phyloP scores from a whole-genome alignment of 2,888 invertebrate species.

The Alloscopus bannaensis region DNA sequence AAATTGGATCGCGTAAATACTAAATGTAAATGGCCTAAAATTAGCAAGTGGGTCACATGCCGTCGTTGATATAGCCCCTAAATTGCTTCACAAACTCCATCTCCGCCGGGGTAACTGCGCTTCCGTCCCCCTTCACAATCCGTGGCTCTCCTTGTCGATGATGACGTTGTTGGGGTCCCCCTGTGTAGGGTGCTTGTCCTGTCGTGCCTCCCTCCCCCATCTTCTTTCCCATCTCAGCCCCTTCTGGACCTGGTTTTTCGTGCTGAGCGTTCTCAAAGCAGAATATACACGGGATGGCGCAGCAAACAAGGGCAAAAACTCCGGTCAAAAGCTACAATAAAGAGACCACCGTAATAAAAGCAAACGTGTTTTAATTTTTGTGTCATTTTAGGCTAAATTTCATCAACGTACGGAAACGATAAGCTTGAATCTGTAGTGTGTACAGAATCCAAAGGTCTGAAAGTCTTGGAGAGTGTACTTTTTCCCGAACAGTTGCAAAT shows the following conservation, averaged over 20 bases:
- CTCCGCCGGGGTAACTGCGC: neutral
- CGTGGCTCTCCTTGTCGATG: neutral
- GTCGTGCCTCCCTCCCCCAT: too few species aligned
- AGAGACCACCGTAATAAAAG: neutral
- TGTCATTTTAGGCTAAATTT: neutral
- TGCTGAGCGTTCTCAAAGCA: slow-evolving; percentile 1
- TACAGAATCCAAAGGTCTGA: slow-evolving; percentile 38
- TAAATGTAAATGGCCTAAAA: too few species aligned
- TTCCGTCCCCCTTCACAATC: neutral
- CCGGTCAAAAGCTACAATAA: slow-evolving; percentile 17
- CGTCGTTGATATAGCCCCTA: neutral
- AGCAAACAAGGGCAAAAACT: slow-evolving; percentile 32
- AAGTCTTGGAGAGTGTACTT: slow-evolving; percentile 15
- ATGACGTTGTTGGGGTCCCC: neutral
- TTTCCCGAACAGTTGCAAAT: neutral
- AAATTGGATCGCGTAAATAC: too few species aligned
- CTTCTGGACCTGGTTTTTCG: neutral
- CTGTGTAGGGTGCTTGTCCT: too few species aligned
- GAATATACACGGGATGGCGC: slow-evolving; percentile 37
- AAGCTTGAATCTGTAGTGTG: slow-evolving; percentile 23
- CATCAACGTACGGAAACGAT: slow-evolving; percentile 3
- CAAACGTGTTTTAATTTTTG: neutral
- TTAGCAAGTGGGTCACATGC: too few species aligned
- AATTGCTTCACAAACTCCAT: slow-evolving; percentile 1
- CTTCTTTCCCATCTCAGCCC: neutral